Evolutionary conservation across 2,888 invertebrate genomes (phyloP).

Genomic region (Miltochrista miniata): DNA sequence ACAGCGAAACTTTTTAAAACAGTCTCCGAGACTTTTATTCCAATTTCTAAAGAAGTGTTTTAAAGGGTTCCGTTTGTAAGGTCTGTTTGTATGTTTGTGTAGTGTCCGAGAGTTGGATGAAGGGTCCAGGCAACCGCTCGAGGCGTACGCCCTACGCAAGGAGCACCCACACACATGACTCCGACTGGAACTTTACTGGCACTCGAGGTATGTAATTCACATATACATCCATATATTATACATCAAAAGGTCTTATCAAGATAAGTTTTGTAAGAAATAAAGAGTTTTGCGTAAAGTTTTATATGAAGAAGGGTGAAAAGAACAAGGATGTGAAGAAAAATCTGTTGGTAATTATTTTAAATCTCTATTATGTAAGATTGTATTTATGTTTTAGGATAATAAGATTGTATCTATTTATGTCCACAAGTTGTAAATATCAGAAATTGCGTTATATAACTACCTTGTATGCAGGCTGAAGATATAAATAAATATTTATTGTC

Average conservation of each 20-base stretch:
- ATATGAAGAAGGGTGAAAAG: no score
- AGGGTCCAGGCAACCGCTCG: constrained; percentile 64
- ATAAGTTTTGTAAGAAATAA: no score
- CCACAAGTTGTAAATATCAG: no score
- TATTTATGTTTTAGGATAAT: no score
- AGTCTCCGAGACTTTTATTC: constrained; percentile 7
- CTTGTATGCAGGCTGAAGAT: no score
- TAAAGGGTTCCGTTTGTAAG: constrained; percentile 12
- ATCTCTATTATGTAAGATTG: no score
- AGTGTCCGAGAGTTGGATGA: constrained; percentile 57
- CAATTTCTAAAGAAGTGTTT: constrained; percentile 9
- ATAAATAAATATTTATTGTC: no score
- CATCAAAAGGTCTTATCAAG: not conserved
- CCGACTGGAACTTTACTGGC: constrained; percentile 78
- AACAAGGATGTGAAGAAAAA: no score
- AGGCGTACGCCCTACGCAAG: constrained; percentile 70
- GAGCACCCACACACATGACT: constrained; percentile 68
- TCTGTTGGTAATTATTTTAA: no score
- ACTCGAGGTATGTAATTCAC: constrained; percentile 61
- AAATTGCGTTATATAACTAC: no score
- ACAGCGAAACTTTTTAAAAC: constrained; percentile 22
- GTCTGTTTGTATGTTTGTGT: constrained; percentile 40
- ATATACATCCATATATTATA: not conserved
- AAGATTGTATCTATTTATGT: no score
- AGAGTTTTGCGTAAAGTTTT: no score